Evolutionary conservation across 2,888 invertebrate species (phyloP).

Genomic region (Danaus chrysippus): DNA sequence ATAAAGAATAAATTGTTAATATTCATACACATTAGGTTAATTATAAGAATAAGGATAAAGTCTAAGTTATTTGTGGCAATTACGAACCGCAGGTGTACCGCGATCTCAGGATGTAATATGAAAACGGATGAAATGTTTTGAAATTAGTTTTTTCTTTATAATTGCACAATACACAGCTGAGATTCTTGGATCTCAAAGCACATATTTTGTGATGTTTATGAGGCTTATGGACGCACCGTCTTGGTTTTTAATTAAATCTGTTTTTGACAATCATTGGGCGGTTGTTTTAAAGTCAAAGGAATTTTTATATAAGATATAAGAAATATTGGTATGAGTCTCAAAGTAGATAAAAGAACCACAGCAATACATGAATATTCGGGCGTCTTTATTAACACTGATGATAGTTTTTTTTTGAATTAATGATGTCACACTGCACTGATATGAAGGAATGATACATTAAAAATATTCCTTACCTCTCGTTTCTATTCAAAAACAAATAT

Average conservation of each 20-base stretch:
- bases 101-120: slow-evolving; percentile 49
- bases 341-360: no score
- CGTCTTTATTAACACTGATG: neutral
- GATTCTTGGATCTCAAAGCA: slow-evolving; percentile 5
- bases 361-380: neutral
- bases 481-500: neutral
- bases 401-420: neutral
- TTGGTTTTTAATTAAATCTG: no score
- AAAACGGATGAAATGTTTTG: slow-evolving; percentile 67
- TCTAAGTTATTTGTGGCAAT: slow-evolving; percentile 21
- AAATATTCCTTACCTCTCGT: neutral
- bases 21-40: slow-evolving; percentile 1
- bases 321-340: no score
- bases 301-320: no score
- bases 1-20: neutral
- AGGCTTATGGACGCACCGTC: neutral
- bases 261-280: no score
- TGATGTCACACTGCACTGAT: neutral
- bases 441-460: no score
- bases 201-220: slow-evolving; percentile 6
- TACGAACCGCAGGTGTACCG: slow-evolving; percentile 50
- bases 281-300: no score
- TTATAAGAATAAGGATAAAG: neutral
- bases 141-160: slow-evolving; percentile 64
- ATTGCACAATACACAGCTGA: slow-evolving; percentile 45